phyloP scores from a whole-genome alignment of 2,797 vertebrate genomes.

The Amniataba percoides region DNA sequence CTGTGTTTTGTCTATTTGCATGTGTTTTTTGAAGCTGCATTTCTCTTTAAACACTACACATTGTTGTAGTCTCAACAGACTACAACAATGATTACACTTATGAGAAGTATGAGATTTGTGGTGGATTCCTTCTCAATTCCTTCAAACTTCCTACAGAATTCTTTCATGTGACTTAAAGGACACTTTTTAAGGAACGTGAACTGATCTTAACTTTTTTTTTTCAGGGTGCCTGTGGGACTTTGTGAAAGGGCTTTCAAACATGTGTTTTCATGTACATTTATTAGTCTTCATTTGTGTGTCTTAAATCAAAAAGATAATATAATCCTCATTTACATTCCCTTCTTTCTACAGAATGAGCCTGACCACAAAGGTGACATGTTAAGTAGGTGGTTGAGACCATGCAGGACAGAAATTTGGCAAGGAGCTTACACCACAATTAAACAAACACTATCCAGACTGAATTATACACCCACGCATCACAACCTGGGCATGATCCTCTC shows the following conservation, averaged over 20 bases:
- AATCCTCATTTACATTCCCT: constrained; percentile 33
- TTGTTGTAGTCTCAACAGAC: too few species aligned
- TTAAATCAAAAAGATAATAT: constrained; percentile 13
- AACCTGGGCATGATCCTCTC: constrained; percentile 29
- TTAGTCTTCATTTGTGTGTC: constrained; percentile 8
- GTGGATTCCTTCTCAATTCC: background rate
- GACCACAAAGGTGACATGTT: constrained; percentile 44
- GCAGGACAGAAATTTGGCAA: constrained; percentile 62
- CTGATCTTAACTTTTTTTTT: background rate
- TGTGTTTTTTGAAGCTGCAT: too few species aligned
- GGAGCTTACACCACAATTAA: constrained; percentile 39
- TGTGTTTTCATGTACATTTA: background rate
- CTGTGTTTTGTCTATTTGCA: too few species aligned
- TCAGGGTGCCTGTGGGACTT: background rate
- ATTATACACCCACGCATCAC: constrained; percentile 39
- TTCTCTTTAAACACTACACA: too few species aligned
- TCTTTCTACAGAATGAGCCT: constrained; percentile 11
- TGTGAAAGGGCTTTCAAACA: constrained; percentile 2
- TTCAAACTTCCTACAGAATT: background rate
- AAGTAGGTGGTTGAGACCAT: constrained; percentile 57
- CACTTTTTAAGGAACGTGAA: background rate
- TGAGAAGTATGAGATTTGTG: too few species aligned
- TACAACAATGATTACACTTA: too few species aligned
- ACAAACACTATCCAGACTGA: constrained; percentile 65
- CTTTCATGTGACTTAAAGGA: too few species aligned